These are phyloP conservation scores for Alcis repandata DNA, from an alignment of 2,888 invertebrate species.

Conservation along the genomic window DNA sequence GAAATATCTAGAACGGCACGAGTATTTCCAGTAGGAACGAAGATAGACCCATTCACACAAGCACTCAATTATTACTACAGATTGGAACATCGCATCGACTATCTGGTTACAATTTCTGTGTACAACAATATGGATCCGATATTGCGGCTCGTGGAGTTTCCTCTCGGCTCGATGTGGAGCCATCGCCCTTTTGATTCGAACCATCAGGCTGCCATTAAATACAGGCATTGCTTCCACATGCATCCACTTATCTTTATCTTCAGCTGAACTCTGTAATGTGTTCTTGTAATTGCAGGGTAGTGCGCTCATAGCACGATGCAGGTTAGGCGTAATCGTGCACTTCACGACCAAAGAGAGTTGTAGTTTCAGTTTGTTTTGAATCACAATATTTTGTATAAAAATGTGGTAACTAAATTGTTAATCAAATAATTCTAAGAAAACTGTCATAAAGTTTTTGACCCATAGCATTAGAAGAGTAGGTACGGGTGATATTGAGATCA, in stretches of 20 bases:
- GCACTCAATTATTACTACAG: conserved; percentile 1
- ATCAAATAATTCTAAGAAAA: no score
- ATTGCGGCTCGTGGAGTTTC: conserved; percentile 17
- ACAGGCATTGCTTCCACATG: conserved; percentile 33
- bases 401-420: no score
- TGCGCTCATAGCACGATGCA: conserved; percentile 61
- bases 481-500: no score
- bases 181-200: conserved; percentile 38
- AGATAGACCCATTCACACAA: not conserved
- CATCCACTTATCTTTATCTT: conserved; percentile 51
- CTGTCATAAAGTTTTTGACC: no score
- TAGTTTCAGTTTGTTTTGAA: not conserved
- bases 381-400: not conserved
- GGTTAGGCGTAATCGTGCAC: conserved; percentile 51
- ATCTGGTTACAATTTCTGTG: conserved; percentile 2
- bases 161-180: conserved; percentile 28
- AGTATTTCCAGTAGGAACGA: not conserved
- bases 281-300: conserved; percentile 59
- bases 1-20: not conserved
- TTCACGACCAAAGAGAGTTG: conserved; percentile 10
- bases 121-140: not conserved
- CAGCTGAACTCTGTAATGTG: conserved; percentile 55
- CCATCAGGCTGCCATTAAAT: conserved; percentile 42
- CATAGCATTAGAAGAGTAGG: no score
- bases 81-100: not conserved